Evolutionary conservation across 2,797 vertebrate species (phyloP).

Genomic region (Phoxinus dragarum): DNA sequence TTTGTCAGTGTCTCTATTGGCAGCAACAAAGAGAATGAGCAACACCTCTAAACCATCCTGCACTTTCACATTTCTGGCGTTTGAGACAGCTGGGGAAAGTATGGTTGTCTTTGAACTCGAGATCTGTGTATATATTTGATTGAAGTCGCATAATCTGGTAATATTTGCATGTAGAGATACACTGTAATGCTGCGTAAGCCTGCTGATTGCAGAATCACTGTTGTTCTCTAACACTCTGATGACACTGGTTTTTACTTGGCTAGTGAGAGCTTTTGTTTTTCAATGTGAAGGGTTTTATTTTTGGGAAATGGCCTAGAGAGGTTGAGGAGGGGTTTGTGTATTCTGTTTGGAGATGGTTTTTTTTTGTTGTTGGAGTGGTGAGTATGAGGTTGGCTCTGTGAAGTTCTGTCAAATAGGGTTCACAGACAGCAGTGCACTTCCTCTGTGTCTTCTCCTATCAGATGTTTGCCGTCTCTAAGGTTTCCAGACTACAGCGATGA

Average conservation of each 20-base stretch:
- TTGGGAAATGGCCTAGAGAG: conserved; percentile 23
- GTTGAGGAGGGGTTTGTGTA: conserved; percentile 3
- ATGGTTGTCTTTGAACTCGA: neutral
- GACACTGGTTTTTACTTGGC: neutral
- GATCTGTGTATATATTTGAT: neutral
- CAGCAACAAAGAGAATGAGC: neutral
- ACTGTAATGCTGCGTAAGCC: neutral
- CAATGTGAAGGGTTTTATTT: conserved; percentile 31
- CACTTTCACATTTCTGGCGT: conserved; percentile 3
- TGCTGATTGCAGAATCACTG: conserved; percentile 2
- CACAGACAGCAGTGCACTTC: conserved; percentile 23
- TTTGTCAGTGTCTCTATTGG: neutral
- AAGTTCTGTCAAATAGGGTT: conserved; percentile 38
- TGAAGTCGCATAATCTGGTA: conserved; percentile 14
- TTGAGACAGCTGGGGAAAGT: neutral
- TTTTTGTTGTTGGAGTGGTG: conserved; percentile 8
- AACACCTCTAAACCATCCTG: neutral
- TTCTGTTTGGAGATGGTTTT: conserved; percentile 10
- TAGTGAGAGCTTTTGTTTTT: neutral
- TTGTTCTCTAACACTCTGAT: conserved; percentile 21
- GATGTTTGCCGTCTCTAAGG: conserved; percentile 39
- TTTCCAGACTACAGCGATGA: conserved; percentile 31
- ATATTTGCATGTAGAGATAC: conserved; percentile 21
- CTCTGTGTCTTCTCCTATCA: conserved; percentile 29
- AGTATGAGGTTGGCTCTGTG: conserved; percentile 17